Conservation (phyloP, 1,140 invertebrate species). For the Brachionus manjavacas region DNA sequence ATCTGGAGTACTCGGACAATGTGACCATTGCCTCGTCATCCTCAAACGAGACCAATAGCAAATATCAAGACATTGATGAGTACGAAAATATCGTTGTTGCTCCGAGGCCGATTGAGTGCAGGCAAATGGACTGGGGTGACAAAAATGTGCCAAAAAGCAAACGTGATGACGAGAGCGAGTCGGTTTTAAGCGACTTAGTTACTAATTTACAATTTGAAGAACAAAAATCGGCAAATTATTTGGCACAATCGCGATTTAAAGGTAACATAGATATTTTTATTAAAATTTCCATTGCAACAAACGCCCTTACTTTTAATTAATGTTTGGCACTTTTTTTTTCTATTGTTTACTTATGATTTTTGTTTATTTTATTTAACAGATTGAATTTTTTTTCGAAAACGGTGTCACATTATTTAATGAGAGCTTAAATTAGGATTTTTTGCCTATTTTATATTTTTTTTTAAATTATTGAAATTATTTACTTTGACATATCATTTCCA, state of each 20-base stretch:
- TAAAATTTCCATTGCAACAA: background rate
- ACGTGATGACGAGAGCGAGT: background rate
- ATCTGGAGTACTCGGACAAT: conserved; percentile 21
- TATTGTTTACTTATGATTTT: background rate
- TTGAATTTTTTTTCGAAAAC: background rate
- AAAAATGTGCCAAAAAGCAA: background rate
- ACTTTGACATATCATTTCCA: background rate
- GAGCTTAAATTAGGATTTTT: background rate
- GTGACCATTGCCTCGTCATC: background rate
- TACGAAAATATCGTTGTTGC: background rate
- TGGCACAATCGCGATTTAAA: background rate
- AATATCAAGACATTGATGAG: conserved; percentile 4
- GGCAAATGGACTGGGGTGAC: background rate
- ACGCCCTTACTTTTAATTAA: background rate
- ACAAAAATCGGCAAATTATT: background rate
- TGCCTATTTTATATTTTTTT: background rate
- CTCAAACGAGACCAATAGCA: background rate
- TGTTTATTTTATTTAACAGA: background rate
- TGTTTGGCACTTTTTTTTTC: background rate
- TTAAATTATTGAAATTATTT: background rate
- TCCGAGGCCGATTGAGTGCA: background rate
- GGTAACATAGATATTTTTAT: conserved; percentile 19
- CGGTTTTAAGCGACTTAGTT: background rate
- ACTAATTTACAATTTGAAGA: background rate
- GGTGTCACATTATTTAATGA: background rate